These are phyloP conservation scores for Paedocypris sp. DNA, from an alignment of 2,113 vertebrate species.

Conservation along the genomic window DNA sequence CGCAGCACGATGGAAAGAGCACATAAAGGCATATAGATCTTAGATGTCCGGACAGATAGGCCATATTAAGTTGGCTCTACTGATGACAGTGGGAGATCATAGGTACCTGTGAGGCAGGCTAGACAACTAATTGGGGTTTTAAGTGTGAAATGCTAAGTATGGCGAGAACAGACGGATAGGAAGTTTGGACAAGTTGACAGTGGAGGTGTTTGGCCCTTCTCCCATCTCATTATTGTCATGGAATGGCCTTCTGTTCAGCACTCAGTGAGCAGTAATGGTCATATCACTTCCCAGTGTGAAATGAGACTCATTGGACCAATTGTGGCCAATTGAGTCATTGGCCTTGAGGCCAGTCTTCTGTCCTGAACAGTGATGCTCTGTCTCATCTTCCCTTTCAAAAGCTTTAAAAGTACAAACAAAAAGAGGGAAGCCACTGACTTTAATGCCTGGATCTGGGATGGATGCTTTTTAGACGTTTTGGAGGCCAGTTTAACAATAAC, in stretches of 20 bases:
- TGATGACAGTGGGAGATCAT: neutral
- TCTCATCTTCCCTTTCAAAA: constrained; percentile 3
- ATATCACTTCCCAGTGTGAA: constrained; percentile 20
- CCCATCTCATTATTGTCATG: constrained; percentile 26
- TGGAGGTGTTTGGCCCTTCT: constrained; percentile 9
- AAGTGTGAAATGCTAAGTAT: constrained; percentile 9
- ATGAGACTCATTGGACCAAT: constrained; percentile 31
- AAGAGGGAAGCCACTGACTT: constrained; percentile 19
- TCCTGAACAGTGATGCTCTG: neutral
- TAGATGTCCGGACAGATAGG: constrained; percentile 51
- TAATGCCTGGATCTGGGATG: constrained; percentile 21
- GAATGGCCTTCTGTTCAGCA: constrained; percentile 9
- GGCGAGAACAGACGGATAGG: neutral
- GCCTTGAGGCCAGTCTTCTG: neutral
- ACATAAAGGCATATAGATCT: constrained; percentile 54
- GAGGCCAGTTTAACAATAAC: constrained; percentile 28
- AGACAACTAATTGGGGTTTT: constrained; percentile 39
- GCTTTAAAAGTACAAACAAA: constrained; percentile 31
- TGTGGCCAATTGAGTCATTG: constrained; percentile 4
- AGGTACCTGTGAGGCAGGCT: constrained; percentile 42
- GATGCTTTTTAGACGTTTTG: constrained; percentile 24
- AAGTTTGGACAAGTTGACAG: neutral
- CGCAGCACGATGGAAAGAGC: constrained; percentile 50
- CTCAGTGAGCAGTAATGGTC: constrained; percentile 47
- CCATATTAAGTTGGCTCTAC: constrained; percentile 13